phyloP scores from a whole-genome alignment of 2,888 invertebrate species.

The Metellina segmentata region DNA sequence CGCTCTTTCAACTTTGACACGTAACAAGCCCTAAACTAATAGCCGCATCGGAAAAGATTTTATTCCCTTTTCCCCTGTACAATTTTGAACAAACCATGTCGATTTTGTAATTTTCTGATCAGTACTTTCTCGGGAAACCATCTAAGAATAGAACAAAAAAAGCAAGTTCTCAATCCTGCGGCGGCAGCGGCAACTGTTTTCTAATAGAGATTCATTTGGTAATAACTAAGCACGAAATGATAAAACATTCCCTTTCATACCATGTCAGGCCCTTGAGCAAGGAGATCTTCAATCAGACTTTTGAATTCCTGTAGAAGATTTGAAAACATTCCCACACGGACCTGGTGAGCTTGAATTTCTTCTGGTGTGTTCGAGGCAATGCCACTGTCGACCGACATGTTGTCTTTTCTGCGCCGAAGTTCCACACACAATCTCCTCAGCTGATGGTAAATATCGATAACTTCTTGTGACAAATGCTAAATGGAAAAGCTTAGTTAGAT shows the following conservation, averaged over 20 bases:
- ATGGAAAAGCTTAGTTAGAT: constrained; percentile 14
- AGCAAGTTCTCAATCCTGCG: too few relatives aligned
- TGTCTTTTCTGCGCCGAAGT: constrained; percentile 79
- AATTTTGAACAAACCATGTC: too few relatives aligned
- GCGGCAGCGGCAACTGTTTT: too few relatives aligned
- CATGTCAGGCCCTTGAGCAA: constrained; percentile 77
- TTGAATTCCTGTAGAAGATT: constrained; percentile 79
- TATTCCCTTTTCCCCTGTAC: too few relatives aligned
- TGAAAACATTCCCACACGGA: constrained; percentile 78
- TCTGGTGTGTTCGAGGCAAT: constrained; percentile 78
- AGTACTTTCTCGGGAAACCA: too few relatives aligned
- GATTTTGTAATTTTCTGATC: too few relatives aligned
- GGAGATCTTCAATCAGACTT: constrained; percentile 79
- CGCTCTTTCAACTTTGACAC: too few relatives aligned
- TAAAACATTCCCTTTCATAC: constrained; percentile 45
- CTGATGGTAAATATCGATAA: constrained; percentile 82
- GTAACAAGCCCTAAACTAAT: too few relatives aligned
- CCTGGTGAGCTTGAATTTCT: constrained; percentile 77
- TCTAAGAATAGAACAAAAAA: too few relatives aligned
- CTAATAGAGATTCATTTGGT: too few relatives aligned
- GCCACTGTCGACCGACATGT: constrained; percentile 78
- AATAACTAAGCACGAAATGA: too few relatives aligned
- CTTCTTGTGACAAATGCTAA: constrained; percentile 80
- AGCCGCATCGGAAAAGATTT: too few relatives aligned
- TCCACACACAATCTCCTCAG: constrained; percentile 81